A percentile compares a stretch with the other conserved stretches of the same genome.
Evolutionary conservation across 2,888 invertebrate species (phyloP).

Genomic region (Diplazon laetatorius): DNA sequence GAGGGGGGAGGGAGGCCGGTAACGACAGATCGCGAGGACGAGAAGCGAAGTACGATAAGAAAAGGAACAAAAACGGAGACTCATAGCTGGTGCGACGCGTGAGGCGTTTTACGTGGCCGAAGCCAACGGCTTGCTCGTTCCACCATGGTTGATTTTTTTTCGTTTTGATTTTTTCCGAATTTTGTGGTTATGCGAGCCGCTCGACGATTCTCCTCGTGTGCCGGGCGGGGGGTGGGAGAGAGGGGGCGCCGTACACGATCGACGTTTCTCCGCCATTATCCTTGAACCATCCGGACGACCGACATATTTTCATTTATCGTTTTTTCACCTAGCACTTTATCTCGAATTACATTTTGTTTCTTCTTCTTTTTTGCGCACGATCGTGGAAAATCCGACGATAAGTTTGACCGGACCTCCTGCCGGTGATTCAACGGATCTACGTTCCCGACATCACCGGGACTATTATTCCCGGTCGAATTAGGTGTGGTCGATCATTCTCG

Average conservation of each 20-base stretch:
- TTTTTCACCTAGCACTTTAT: too few species aligned
- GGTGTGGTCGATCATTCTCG: neutral
- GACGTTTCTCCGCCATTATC: neutral
- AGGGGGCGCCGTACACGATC: neutral
- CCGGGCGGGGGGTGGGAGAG: neutral
- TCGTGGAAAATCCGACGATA: too few species aligned
- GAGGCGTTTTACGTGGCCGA: conserved; percentile 3
- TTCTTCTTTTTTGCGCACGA: too few species aligned
- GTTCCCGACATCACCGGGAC: too few species aligned
- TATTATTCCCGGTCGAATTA: neutral
- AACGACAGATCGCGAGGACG: neutral
- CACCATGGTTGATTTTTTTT: too few species aligned
- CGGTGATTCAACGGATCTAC: too few species aligned
- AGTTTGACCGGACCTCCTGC: too few species aligned
- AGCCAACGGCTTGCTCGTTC: too few species aligned
- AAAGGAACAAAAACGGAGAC: conserved; percentile 1
- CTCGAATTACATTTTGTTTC: too few species aligned
- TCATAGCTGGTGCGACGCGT: conserved; percentile 10
- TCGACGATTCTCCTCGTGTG: neutral
- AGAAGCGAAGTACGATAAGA: neutral
- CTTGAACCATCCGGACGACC: too few species aligned
- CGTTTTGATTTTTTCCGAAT: neutral
- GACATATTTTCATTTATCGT: too few species aligned
- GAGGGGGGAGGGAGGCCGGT: neutral
- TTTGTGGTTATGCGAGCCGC: conserved; percentile 15